A percentile compares a stretch with the other conserved stretches of the same genome.
These are phyloP conservation scores for Megalops cyprinoides DNA, from an alignment of 2,797 vertebrate species.

Conservation along the genomic window DNA sequence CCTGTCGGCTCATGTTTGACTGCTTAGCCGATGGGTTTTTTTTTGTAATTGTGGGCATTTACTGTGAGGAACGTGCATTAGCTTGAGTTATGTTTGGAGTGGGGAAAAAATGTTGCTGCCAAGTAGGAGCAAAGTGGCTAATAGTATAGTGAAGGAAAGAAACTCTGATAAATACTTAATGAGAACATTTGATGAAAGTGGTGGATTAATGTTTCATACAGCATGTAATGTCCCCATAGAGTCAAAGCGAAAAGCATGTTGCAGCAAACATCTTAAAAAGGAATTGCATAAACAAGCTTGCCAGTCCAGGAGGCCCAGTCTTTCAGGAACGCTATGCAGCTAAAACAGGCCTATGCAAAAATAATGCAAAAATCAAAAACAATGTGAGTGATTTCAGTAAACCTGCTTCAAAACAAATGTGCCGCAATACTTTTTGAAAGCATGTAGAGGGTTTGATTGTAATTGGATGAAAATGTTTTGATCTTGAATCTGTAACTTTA, in stretches of 20 bases:
- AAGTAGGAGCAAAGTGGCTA: not conserved
- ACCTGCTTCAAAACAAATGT: not conserved
- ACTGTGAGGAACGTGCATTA: not conserved
- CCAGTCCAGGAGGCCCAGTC: not conserved
- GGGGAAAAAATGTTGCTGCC: no score
- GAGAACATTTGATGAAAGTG: not conserved
- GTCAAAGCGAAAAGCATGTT: not conserved
- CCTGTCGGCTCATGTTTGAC: not conserved
- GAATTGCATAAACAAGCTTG: not conserved
- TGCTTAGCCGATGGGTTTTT: not conserved
- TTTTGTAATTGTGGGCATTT: not conserved
- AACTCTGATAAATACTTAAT: not conserved
- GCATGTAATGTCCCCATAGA: not conserved
- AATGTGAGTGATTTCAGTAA: not conserved
- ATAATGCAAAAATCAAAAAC: not conserved
- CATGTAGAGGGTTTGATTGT: not conserved
- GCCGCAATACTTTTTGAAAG: not conserved
- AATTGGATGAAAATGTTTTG: conserved; percentile 4
- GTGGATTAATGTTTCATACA: not conserved
- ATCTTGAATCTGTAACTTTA: not conserved
- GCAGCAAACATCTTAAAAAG: not conserved
- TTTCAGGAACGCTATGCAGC: not conserved
- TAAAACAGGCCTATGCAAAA: not conserved
- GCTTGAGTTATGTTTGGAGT: not conserved
- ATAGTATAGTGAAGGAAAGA: not conserved